Evolutionary conservation across 2,113 vertebrate species (phyloP).

Genomic region (Coptodon bakossiorum): DNA sequence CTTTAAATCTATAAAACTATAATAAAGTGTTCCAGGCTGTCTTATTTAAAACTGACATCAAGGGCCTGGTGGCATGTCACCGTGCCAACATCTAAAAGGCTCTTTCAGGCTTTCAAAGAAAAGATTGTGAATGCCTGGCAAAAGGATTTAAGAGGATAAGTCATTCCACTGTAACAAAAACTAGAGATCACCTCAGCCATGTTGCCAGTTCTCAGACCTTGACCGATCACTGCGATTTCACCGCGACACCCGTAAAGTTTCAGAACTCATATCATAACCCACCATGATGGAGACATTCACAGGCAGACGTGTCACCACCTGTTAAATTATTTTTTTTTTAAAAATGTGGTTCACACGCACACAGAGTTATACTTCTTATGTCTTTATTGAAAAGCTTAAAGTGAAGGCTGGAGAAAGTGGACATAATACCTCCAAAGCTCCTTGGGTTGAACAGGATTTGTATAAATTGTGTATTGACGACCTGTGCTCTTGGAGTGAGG

Average conservation of each 20-base stretch:
- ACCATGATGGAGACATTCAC: background rate
- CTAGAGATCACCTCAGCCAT: background rate
- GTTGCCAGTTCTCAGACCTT: background rate
- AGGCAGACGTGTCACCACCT: rapidly evolving
- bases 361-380: background rate
- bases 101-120: background rate
- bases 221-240: background rate
- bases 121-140: background rate
- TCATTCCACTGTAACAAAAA: background rate
- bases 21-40: background rate
- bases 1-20: background rate
- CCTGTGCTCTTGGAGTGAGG: background rate
- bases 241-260: background rate
- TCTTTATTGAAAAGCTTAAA: background rate
- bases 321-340: background rate
- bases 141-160: background rate
- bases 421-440: background rate
- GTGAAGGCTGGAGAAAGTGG: background rate
- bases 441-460: background rate
- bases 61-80: background rate
- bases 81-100: background rate
- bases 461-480: background rate
- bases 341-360: background rate
- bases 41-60: background rate
- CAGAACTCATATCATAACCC: background rate